Base-by-base conservation (phyloP, 1,140 invertebrate genomes). In the Calephelis nemesis region DNA sequence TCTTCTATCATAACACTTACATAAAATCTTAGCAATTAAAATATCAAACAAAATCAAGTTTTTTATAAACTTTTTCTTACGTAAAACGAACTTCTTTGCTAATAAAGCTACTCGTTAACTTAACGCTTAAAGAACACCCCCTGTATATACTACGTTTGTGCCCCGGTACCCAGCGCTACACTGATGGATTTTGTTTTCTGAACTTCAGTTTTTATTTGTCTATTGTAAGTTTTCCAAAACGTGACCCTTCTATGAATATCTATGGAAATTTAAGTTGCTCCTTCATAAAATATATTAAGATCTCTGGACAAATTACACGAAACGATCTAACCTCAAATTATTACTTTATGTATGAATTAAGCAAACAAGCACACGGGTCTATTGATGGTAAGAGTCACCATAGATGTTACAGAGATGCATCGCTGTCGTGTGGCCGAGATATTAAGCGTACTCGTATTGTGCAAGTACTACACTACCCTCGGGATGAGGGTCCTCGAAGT, bases 101-200 rank as follows among this genome's bases (percentile, higher is more conserved):
- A 45, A n/a, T 30, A 54, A 54, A 54, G 15, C 9, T n/a, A 54
- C 10, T 54, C 50, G 42, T 9, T 54, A 54, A 19, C 50, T 10
- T 19, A 54, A 30, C 50, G n/a, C n/a, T 50, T 50, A 8, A 15
- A 50, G n/a, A 54, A 54, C 8, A 54, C 50, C 50, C 15, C 50
- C 50, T 54, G 62, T 63, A 39, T 48, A 39, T 40, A 40, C 12
- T 49, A 19, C 13, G 42, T 19, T 11, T 12, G 9, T 6, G 10
- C 30, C 49, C 30, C 48, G 64, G 81, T 75, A 74, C 65, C 62
- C 74, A 70, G 69, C 79, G 83, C 83, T 85, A 81, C 62, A 50
- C 68, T 85, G 84, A 85, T 86, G 84, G 82, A 85, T 89, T 84
- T 87, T 84, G 81, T 84, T 87, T 79, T 83, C 82, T 85, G 79